phyloP scores from a whole-genome alignment of 1,140 invertebrate genomes.

The Apis cerana region DNA sequence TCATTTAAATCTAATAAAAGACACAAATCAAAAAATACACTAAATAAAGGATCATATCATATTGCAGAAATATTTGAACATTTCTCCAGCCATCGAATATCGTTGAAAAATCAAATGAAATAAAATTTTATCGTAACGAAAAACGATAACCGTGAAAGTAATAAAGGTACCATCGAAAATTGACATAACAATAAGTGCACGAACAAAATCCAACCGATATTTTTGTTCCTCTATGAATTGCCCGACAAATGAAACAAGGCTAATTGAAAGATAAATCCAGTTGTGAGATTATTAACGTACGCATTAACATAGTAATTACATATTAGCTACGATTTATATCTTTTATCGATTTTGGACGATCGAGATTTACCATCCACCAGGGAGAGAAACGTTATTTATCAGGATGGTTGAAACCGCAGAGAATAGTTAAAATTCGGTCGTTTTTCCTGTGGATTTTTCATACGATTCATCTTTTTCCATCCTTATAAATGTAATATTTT shows the following conservation, averaged over 20 bases:
- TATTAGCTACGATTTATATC: slow-evolving; percentile 39
- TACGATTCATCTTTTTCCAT: background rate
- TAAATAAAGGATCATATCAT: background rate
- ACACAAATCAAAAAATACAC: background rate
- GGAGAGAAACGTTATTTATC: slow-evolving; percentile 24
- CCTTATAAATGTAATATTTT: slow-evolving; percentile 22
- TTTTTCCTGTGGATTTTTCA: slow-evolving; percentile 31
- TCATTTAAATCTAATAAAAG: fast-evolving
- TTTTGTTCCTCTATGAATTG: background rate
- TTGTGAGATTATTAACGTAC: slow-evolving; percentile 43
- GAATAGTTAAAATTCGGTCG: slow-evolving; percentile 31
- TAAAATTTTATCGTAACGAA: fast-evolving
- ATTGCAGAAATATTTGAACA: background rate
- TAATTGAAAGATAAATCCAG: slow-evolving; percentile 46
- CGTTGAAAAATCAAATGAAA: background rate
- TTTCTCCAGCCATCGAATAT: background rate
- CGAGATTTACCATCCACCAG: background rate
- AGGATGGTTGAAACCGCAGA: slow-evolving; percentile 14
- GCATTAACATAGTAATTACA: slow-evolving; percentile 49
- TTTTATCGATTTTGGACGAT: slow-evolving; percentile 21
- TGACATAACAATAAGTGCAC: background rate
- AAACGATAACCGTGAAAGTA: no score
- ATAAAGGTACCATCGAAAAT: no score
- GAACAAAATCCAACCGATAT: background rate
- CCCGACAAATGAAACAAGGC: background rate